Conservation (phyloP, 2,888 invertebrate species). For the Cremastinae sp. region DNA sequence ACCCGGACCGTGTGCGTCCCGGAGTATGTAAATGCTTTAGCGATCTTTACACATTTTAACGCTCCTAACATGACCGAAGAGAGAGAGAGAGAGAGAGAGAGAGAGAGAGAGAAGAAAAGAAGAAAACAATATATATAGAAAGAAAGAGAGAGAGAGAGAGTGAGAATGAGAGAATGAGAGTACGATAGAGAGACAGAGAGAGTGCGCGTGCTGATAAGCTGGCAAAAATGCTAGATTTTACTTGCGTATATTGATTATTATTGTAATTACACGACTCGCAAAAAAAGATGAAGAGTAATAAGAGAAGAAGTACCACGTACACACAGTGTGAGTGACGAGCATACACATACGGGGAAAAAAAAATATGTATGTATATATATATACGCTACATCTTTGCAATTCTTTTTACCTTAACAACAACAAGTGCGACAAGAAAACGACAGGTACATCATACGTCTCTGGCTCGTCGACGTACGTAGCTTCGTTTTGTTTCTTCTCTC, state of each 20-base stretch:
- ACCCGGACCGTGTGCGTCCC: constrained; percentile 45
- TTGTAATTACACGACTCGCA: constrained; percentile 59
- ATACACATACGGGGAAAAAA: constrained; percentile 52
- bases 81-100: constrained; percentile 36
- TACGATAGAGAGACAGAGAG: constrained; percentile 54
- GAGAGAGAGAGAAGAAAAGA: no score
- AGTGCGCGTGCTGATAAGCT: constrained; percentile 61
- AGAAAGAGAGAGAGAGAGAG: constrained; percentile 49
- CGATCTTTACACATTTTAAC: constrained; percentile 68
- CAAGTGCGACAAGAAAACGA: not conserved
- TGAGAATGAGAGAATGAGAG: constrained; percentile 35
- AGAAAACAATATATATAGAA: constrained; percentile 42
- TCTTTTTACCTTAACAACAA: constrained; percentile 51
- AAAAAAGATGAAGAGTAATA: constrained; percentile 2
- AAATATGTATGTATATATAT: constrained; percentile 57
- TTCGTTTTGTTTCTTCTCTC: constrained; percentile 40
- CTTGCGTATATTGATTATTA: constrained; percentile 61
- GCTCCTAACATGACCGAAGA: constrained; percentile 66
- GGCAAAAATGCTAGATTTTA: constrained; percentile 63
- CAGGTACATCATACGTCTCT: constrained; percentile 43
- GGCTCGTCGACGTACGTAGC: constrained; percentile 59
- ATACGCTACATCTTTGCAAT: constrained; percentile 61
- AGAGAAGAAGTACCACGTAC: constrained; percentile 51
- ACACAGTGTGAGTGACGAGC: constrained; percentile 55
- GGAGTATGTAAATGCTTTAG: constrained; percentile 69